Evolutionary conservation across 1,140 invertebrate genomes (phyloP).

Genomic region (Ips typographus): DNA sequence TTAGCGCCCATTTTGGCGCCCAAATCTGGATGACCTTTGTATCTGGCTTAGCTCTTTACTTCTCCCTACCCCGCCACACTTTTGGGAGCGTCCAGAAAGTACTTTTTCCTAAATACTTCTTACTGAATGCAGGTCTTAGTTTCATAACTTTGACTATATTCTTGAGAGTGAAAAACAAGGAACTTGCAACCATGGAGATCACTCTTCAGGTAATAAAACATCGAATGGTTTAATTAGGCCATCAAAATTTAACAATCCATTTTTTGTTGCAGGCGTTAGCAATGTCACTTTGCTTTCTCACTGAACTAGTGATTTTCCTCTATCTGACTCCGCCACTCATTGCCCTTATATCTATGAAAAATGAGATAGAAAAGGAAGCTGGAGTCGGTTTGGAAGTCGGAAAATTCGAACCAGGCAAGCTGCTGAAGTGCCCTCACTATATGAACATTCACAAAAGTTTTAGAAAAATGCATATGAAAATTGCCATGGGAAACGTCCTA

Average conservation of each 20-base stretch:
- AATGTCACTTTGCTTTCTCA: conserved; percentile 67
- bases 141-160: conserved; percentile 66
- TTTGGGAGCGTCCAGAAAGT: conserved; percentile 82
- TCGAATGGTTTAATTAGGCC: conserved; percentile 1
- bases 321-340: conserved; percentile 69
- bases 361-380: conserved; percentile 66
- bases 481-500: conserved; percentile 72
- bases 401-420: conserved; percentile 62
- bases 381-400: conserved; percentile 74
- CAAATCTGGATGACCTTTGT: conserved; percentile 90
- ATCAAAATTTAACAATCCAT: not conserved
- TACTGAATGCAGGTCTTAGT: conserved; percentile 72
- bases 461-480: conserved; percentile 65
- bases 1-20: conserved; percentile 75
- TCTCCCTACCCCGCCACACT: conserved; percentile 75
- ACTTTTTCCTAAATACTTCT: conserved; percentile 83
- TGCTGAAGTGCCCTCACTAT: conserved; percentile 71
- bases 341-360: conserved; percentile 66
- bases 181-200: conserved; percentile 39
- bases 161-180: conserved; percentile 40
- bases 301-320: conserved; percentile 67
- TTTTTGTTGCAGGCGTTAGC: conserved; percentile 61
- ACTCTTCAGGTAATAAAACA: conserved; percentile 40
- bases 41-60: conserved; percentile 80
- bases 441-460: conserved; percentile 67